These are phyloP conservation scores for Pseudorectes ferrugineus DNA, from an alignment of 2,113 vertebrate genomes.

Conservation along the genomic window DNA sequence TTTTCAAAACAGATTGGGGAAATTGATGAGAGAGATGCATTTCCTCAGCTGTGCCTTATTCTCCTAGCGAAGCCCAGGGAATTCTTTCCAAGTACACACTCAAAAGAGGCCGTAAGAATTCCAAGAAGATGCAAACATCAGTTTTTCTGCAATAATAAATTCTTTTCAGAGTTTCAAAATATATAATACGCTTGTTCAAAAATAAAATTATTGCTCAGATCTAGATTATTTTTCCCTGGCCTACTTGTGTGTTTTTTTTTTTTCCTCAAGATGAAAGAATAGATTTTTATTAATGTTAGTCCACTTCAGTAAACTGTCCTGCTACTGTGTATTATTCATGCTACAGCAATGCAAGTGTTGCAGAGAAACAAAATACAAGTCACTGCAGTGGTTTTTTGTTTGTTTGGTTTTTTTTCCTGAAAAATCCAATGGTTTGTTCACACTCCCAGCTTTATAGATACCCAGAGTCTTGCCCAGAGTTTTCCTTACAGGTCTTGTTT, in stretches of 20 bases:
- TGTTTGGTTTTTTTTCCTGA: fast-evolving
- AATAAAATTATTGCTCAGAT: background rate
- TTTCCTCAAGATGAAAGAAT: background rate
- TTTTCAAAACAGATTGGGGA: background rate
- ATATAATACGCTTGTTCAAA: background rate
- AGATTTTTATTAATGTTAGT: background rate
- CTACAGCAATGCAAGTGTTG: background rate
- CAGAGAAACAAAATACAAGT: background rate
- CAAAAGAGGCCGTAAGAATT: background rate
- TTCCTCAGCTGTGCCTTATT: background rate
- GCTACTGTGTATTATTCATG: background rate
- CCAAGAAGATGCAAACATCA: background rate
- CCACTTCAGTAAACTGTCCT: background rate
- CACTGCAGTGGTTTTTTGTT: background rate
- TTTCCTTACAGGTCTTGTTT: background rate
- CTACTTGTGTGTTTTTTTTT: background rate
- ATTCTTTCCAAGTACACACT: background rate
- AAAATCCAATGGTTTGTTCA: background rate
- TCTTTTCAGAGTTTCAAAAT: background rate
- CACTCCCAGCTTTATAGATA: background rate
- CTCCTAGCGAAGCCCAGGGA: background rate
- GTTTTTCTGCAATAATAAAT: background rate
- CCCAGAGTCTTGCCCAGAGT: background rate
- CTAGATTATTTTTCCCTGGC: background rate
- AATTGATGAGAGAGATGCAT: background rate